phyloP scores from a whole-genome alignment of 2,888 invertebrate species.

The Acronicta aceris region DNA sequence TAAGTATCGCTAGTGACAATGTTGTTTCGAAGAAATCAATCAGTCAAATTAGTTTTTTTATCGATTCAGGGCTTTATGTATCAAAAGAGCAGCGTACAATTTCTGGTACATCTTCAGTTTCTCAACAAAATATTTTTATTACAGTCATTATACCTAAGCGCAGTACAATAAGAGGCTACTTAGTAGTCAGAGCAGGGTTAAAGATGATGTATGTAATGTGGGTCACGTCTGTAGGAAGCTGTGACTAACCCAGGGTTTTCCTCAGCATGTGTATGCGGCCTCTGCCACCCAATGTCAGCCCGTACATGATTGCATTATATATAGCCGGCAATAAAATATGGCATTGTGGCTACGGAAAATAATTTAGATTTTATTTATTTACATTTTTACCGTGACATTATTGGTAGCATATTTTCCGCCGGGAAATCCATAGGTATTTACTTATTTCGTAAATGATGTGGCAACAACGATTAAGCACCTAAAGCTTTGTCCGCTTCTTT shows the following conservation, averaged over 20 bases:
- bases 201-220: slow-evolving; percentile 53
- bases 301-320: slow-evolving; percentile 37
- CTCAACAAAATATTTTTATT: not conserved
- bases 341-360: slow-evolving; percentile 30
- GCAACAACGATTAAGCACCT: not conserved
- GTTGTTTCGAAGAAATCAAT: slow-evolving; percentile 15
- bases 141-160: slow-evolving; percentile 2
- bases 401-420: slow-evolving; percentile 5
- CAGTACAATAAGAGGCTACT: slow-evolving; percentile 7
- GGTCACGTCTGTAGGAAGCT: slow-evolving; percentile 71
- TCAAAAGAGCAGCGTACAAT: not conserved
- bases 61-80: slow-evolving; percentile 22
- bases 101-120: not conserved
- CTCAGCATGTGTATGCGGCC: slow-evolving; percentile 48
- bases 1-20: slow-evolving; percentile 11
- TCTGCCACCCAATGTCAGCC: slow-evolving; percentile 43
- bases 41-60: slow-evolving; percentile 27
- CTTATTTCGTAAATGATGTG: not conserved
- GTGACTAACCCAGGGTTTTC: slow-evolving; percentile 68
- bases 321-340: slow-evolving; percentile 38
- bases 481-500: too few relatives aligned
- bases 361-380: slow-evolving; percentile 32
- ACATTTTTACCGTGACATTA: slow-evolving; percentile 19
- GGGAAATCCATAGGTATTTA: not conserved
- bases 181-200: slow-evolving; percentile 26